phyloP scores from a whole-genome alignment of 2,113 vertebrate genomes.

The Tiliqua scincoides region DNA sequence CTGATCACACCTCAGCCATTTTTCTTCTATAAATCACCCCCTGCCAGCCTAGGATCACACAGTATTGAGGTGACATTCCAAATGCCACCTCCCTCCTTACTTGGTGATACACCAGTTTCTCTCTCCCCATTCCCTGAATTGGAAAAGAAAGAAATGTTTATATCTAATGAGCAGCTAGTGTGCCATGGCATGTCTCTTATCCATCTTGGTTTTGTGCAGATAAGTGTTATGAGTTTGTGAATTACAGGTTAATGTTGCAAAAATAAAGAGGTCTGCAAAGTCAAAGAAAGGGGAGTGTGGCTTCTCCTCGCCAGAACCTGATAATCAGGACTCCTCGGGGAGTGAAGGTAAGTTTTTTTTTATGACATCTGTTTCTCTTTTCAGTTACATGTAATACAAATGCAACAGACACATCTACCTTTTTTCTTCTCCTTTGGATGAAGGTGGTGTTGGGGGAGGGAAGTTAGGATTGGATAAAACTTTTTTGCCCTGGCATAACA shows the following conservation, averaged over 20 bases:
- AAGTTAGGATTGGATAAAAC: neutral
- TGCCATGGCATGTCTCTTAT: neutral
- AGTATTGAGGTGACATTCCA: too few relatives aligned
- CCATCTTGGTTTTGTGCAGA: constrained; percentile 28
- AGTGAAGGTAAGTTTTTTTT: constrained; percentile 98
- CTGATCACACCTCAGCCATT: too few relatives aligned
- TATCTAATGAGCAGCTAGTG: neutral
- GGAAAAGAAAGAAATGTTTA: constrained; percentile 69
- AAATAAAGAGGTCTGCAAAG: constrained; percentile 86
- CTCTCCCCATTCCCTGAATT: too few relatives aligned
- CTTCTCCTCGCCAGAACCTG: constrained; percentile 94
- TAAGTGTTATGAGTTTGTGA: neutral
- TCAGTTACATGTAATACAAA: neutral
- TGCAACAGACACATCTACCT: neutral
- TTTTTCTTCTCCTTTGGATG: neutral
- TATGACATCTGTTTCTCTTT: neutral
- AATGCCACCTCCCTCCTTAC: too few relatives aligned
- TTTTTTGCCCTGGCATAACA: neutral
- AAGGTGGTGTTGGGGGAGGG: neutral
- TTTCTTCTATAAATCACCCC: too few relatives aligned
- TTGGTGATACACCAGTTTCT: too few relatives aligned
- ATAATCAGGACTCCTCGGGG: constrained; percentile 94
- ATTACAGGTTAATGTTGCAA: constrained; percentile 90
- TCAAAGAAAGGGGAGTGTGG: constrained; percentile 89
- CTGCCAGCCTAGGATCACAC: too few relatives aligned